Base-by-base conservation (phyloP, 2,888 invertebrate species). In the Fabriciana adippe region DNA sequence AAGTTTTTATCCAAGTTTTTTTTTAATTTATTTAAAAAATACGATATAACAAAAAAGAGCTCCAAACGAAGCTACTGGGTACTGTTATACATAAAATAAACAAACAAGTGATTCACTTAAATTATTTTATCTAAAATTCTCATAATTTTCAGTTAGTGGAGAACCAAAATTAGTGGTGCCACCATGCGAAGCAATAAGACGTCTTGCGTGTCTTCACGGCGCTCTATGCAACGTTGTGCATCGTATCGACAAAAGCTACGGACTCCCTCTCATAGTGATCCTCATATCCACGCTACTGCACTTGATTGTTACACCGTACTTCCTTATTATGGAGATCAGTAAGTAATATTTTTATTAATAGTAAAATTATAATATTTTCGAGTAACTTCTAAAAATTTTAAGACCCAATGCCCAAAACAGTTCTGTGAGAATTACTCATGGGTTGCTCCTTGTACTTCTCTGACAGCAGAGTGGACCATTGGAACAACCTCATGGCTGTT, bases 251-350 rank as follows among this genome's bases (percentile, higher is more conserved):
- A 84, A 82, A 67, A 92, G 93, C 79, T 94, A 93, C 73, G 94
- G 94, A 0, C 75, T 93, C 0, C 93, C 94, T 0, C 87, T 94
- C 53, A 79, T 94, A 6, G 88, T 93, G 5, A 90, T 94, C 16
- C 88, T 94, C 50, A 87, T 94, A 55, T 94, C 94, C 0, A 94
- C 94, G 47, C 78, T 94, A 50, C 84, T 94, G 68, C 94, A 94
- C 71, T 84, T 94, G 3, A 93, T 94, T 18, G 94, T 94, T 21
- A 94, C 94, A 0, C 94, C 94, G 0, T 94, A 94, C 79, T 94
- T 94, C 79, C 78, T 94, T 21, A 93, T 94, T 70, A 87, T 93
- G 86, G 93, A 94, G 73, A 87, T 93, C 8, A 89, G 92, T 90
- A 64, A 87, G 88, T 85, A 53, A 5, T 13, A 18, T 31, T 26